Evolutionary conservation across 2,797 vertebrate genomes (phyloP).

Genomic region (Eupleurogrammus muticus): DNA sequence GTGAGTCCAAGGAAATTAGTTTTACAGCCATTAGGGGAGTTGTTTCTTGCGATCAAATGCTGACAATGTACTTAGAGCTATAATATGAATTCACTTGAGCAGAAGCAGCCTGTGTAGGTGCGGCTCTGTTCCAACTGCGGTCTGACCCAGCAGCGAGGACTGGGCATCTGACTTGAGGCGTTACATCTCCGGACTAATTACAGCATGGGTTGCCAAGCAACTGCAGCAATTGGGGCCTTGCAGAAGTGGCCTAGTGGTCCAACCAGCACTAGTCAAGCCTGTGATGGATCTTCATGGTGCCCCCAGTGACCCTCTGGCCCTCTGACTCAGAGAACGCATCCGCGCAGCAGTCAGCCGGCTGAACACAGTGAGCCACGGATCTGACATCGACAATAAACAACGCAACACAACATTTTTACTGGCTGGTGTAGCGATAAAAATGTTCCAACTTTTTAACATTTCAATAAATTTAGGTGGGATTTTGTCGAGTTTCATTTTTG

Average conservation of each 20-base stretch:
- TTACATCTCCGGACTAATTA: constrained; percentile 84
- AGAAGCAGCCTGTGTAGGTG: constrained; percentile 75
- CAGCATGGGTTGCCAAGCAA: constrained; percentile 89
- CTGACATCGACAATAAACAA: neutral
- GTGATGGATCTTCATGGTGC: constrained; percentile 78
- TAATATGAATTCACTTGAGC: constrained; percentile 64
- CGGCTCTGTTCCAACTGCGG: constrained; percentile 69
- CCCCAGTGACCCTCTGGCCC: constrained; percentile 59
- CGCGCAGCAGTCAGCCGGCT: constrained; percentile 30
- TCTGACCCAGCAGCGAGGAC: constrained; percentile 77
- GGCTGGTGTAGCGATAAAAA: neutral
- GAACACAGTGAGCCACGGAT: constrained; percentile 19
- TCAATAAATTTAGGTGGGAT: neutral
- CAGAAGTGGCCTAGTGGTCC: constrained; percentile 76
- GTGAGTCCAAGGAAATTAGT: constrained; percentile 37
- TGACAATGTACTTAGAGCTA: constrained; percentile 51
- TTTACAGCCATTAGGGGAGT: constrained; percentile 44
- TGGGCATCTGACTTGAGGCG: constrained; percentile 74
- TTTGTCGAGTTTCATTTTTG: neutral
- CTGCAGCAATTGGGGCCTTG: constrained; percentile 78
- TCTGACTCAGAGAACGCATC: constrained; percentile 46
- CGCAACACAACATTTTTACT: constrained; percentile 5
- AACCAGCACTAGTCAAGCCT: constrained; percentile 59
- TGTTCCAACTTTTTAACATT: neutral
- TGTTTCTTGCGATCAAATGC: constrained; percentile 50